A percentile compares a stretch with the other conserved stretches of the same genome.
Evolutionary conservation across 2,888 invertebrate genomes (phyloP).

Genomic region (Petrolisthes manimaculis): DNA sequence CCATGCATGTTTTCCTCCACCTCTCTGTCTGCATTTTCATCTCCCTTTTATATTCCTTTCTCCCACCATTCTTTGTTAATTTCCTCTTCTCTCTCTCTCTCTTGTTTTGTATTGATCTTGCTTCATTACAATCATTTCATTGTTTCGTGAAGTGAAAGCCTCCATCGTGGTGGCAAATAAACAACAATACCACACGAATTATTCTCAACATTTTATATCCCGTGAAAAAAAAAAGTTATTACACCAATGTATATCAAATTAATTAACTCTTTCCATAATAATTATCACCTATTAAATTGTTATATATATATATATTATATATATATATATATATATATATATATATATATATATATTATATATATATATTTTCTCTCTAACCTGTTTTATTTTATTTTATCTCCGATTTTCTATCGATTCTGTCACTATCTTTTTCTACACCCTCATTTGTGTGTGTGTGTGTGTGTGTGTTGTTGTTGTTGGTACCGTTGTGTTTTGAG

Average conservation of each 20-base stretch:
- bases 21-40: not conserved
- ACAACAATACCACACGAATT: too few species aligned
- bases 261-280: slow-evolving; percentile 6
- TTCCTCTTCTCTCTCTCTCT: not conserved
- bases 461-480: not conserved
- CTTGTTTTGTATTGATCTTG: not conserved
- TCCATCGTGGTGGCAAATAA: too few species aligned
- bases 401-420: not conserved
- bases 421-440: not conserved
- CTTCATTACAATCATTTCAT: too few species aligned
- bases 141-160: too few species aligned
- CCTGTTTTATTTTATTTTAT: not conserved
- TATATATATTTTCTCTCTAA: not conserved
- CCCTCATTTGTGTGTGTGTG: not conserved
- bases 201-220: too few species aligned
- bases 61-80: not conserved
- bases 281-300: not conserved
- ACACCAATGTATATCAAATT: too few species aligned
- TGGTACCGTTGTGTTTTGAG: too few species aligned
- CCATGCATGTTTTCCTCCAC: not conserved
- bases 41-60: not conserved
- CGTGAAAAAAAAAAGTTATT: too few species aligned
- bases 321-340: not conserved
- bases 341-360: not conserved
- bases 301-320: not conserved